Conservation (phyloP, 1,140 invertebrate genomes). For the Magallana ariakensis region DNA sequence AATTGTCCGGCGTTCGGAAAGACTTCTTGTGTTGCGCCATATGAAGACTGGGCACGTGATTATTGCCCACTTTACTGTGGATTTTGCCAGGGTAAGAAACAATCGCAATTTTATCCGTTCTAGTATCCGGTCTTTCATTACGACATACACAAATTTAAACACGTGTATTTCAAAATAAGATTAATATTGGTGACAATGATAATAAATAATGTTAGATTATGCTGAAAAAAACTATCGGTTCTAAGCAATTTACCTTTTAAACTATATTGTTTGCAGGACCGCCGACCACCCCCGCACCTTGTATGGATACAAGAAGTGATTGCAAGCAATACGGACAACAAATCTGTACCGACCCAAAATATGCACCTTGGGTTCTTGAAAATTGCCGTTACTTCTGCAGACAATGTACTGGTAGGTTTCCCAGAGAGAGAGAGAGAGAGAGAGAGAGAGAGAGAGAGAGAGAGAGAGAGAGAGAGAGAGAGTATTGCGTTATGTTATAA, state of each 20-base stretch:
- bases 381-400: constrained; percentile 29
- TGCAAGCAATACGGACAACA: not conserved
- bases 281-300: constrained; percentile 31
- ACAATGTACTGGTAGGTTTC: constrained; percentile 25
- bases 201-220: too few relatives aligned
- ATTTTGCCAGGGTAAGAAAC: constrained; percentile 58
- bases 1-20: constrained; percentile 62
- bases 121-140: too few relatives aligned
- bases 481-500: not conserved
- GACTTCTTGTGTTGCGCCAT: constrained; percentile 53
- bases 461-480: not conserved
- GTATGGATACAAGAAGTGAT: not conserved
- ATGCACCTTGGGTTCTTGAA: constrained; percentile 32
- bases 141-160: too few relatives aligned
- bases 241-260: not conserved
- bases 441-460: not conserved
- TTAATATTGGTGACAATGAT: too few relatives aligned
- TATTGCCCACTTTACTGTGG: constrained; percentile 64
- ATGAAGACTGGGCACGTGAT: constrained; percentile 59
- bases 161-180: too few relatives aligned
- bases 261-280: not conserved
- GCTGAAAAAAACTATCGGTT: too few relatives aligned
- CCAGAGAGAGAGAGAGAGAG: not conserved
- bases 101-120: not conserved
- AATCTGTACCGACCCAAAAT: constrained; percentile 21